phyloP scores from a whole-genome alignment of 1,140 invertebrate genomes.

The Fopius arisanus region DNA sequence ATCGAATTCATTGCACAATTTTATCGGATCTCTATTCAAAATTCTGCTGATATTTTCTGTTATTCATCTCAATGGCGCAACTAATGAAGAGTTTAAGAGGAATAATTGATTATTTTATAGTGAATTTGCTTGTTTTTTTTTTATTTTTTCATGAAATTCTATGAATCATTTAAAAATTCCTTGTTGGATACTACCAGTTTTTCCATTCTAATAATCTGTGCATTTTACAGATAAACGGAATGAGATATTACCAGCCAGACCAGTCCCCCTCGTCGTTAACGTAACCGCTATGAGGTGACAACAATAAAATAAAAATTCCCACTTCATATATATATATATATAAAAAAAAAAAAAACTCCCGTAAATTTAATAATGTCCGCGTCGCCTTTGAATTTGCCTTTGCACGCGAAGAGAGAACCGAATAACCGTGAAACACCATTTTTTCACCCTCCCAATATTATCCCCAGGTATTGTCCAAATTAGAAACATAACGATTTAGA shows the following conservation, averaged over 20 bases:
- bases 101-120: too few species aligned
- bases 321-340: neutral
- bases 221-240: constrained; percentile 74
- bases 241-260: constrained; percentile 75
- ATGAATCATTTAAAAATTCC: too few species aligned
- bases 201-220: neutral
- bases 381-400: constrained; percentile 12
- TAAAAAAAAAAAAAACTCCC: neutral
- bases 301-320: neutral
- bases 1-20: too few species aligned
- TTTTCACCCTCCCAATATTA: neutral
- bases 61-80: too few species aligned
- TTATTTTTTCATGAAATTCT: too few species aligned
- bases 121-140: too few species aligned
- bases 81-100: too few species aligned
- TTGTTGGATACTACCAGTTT: too few species aligned
- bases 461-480: too few species aligned
- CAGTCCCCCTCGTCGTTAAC: constrained; percentile 49
- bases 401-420: neutral
- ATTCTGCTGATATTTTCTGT: too few species aligned
- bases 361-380: constrained; percentile 1
- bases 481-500: too few species aligned
- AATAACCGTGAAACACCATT: neutral
- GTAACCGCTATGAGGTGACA: constrained; percentile 41
- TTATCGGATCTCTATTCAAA: too few species aligned